Evolutionary conservation across 2,888 invertebrate genomes (phyloP).

Genomic region (Drosophila mayaguana): DNA sequence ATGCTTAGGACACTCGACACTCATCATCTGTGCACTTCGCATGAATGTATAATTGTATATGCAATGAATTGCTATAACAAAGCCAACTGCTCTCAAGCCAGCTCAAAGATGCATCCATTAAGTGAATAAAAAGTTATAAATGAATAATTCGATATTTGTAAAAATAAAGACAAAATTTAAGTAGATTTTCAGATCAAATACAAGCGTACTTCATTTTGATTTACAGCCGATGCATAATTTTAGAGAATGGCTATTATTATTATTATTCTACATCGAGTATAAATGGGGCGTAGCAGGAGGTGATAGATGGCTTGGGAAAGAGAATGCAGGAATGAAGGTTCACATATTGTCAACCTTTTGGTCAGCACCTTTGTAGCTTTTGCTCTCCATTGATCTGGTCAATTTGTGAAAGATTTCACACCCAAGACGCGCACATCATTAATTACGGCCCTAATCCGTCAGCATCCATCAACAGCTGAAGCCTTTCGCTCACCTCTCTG

Average conservation of each 20-base stretch:
- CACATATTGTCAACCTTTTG: slow-evolving; percentile 23
- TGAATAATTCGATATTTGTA: not conserved
- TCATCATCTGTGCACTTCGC: slow-evolving; percentile 54
- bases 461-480: slow-evolving; percentile 66
- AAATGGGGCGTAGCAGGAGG: not conserved
- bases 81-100: slow-evolving; percentile 2
- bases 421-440: slow-evolving; percentile 68
- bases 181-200: not conserved
- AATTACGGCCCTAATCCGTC: slow-evolving; percentile 82
- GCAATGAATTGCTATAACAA: slow-evolving; percentile 21
- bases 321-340: slow-evolving; percentile 25
- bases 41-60: slow-evolving; percentile 44
- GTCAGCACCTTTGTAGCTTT: slow-evolving; percentile 42
- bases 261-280: not conserved
- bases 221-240: not conserved
- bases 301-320: slow-evolving; percentile 24
- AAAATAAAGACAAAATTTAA: not conserved
- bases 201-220: not conserved
- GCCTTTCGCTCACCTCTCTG: slow-evolving; percentile 58
- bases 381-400: slow-evolving; percentile 56
- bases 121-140: not conserved
- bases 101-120: slow-evolving; percentile 3
- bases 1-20: slow-evolving; percentile 74
- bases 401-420: slow-evolving; percentile 60
- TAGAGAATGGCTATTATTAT: not conserved